These are phyloP conservation scores for Microtus oregoni DNA, from an alignment of 2,113 vertebrate species.

Conservation along the genomic window DNA sequence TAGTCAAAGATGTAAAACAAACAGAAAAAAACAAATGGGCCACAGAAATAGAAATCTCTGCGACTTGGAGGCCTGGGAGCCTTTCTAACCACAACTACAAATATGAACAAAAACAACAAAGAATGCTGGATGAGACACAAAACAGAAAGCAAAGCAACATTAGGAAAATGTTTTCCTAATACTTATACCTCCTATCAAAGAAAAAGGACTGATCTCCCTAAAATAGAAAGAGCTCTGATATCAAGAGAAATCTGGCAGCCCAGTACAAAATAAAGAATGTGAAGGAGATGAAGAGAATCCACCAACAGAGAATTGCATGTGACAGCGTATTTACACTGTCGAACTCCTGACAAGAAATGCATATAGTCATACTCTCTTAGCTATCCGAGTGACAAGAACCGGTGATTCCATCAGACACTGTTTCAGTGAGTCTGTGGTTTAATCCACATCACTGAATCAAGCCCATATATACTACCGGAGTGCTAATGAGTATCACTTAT, in stretches of 20 bases:
- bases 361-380: not conserved
- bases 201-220: not conserved
- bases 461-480: not conserved
- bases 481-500: not conserved
- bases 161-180: not conserved
- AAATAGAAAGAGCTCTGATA: conserved; percentile 19
- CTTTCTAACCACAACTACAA: conserved; percentile 42
- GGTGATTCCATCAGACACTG: not conserved
- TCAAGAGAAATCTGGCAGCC: not conserved
- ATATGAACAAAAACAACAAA: conserved; percentile 1
- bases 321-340: not conserved
- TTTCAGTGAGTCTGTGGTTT: not conserved
- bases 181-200: not conserved
- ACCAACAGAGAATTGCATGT: not conserved
- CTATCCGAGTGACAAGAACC: not conserved
- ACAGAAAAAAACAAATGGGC: not conserved
- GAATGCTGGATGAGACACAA: not conserved
- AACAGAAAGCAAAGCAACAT: not conserved
- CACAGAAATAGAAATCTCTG: conserved; percentile 11
- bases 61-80: not conserved
- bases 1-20: conserved; percentile 46
- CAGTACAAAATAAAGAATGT: not conserved
- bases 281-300: not conserved
- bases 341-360: not conserved
- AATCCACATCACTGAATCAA: not conserved